Base-by-base conservation (phyloP, 2,888 invertebrate genomes). In the Scaptodrosophila latifasciaeformis region DNA sequence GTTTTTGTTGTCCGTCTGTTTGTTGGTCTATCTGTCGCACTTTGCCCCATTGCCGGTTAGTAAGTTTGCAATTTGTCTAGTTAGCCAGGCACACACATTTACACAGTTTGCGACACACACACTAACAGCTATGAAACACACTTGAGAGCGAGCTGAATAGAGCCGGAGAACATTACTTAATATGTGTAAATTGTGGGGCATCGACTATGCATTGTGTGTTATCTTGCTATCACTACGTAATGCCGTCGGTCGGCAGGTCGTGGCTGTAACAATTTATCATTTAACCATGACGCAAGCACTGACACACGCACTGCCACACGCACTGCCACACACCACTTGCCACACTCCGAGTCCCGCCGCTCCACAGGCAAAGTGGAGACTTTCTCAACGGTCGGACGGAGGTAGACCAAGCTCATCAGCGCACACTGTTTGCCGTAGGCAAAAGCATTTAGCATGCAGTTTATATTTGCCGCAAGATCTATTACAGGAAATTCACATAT, bases 401-500 rank as follows among this genome's bases (percentile, higher is more conserved):
- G 10, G 15, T 29, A 9, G 6, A 2, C 24, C 44, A 49, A 59
- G 65, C 59, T 67, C 69, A 69, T 69, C 72, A 69, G 60, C 35
- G 51, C 15, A 39, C 49, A 56, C 50, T 35, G 48, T 55, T 51
- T 53, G 46, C 60, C 40, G 45, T 45, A 62, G 71, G 66, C 67
- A 59, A 71, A 69, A 65, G 79, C 78, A 77, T 80, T 81, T 82
- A 80, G 69, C 75, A 75, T 81, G 78, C 72, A 82, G 77, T 81
- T 81, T 70, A 70, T 78, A 70, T 81, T 82, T 68, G 70, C 80
- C 82, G 62, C 82, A 82, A 81, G 83, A 83, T 82, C 82, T 74
- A 81, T 82, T 83, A 82, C 82, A 79, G 82, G 78, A 75, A 71
- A 81, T 65, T 70, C 79, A 62, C 71, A 82, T 63, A 61, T 56